Evolutionary conservation across 2,797 vertebrate genomes (phyloP).

Genomic region (Spizella passerina): DNA sequence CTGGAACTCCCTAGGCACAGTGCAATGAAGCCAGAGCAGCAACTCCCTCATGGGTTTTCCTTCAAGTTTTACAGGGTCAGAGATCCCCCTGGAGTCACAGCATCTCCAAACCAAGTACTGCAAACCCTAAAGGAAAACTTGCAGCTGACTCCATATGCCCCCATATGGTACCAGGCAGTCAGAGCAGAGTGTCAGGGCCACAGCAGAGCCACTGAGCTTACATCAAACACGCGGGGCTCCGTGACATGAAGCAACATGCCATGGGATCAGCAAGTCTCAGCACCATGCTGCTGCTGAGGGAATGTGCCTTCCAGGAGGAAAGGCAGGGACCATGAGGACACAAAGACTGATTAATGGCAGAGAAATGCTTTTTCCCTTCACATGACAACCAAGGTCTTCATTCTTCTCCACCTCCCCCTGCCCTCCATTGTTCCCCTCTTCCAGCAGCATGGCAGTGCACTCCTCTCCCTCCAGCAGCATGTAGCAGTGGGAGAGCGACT

Average conservation of each 20-base stretch:
- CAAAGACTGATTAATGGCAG: not conserved
- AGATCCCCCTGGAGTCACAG: not conserved
- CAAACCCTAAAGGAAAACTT: not conserved
- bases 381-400: not conserved
- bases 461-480: not conserved
- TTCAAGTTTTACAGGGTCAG: not conserved
- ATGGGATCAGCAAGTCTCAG: not conserved
- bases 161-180: not conserved
- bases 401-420: not conserved
- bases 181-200: not conserved
- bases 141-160: not conserved
- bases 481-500: rapidly evolving
- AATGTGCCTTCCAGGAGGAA: not conserved
- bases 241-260: not conserved
- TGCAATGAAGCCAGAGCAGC: not conserved
- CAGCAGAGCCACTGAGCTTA: not conserved
- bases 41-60: not conserved
- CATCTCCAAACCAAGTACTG: not conserved
- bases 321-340: not conserved
- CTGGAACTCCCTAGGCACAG: not conserved
- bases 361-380: not conserved
- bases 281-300: not conserved
- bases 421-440: too few relatives aligned
- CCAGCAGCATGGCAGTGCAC: not conserved
- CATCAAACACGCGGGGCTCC: rapidly evolving